phyloP scores from a whole-genome alignment of 1,140 invertebrate genomes.

The Amphibalanus amphitrite region DNA sequence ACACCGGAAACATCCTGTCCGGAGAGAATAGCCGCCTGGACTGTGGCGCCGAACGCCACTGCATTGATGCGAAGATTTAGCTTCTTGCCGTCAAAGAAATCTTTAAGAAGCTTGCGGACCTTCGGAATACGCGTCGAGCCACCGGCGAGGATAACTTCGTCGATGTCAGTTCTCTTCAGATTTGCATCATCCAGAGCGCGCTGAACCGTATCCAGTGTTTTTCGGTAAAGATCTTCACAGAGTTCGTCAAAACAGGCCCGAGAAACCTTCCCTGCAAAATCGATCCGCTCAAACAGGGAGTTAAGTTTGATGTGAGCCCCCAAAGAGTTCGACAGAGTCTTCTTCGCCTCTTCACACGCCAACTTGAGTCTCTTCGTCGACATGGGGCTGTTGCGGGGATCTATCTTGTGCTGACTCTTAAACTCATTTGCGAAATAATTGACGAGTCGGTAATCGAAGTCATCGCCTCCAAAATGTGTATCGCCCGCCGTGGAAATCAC shows the following conservation, averaged over 20 bases:
- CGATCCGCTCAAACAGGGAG: conserved; percentile 16
- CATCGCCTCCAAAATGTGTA: conserved; percentile 32
- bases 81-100: conserved; percentile 57
- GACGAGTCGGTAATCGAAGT: conserved; percentile 27
- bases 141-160: conserved; percentile 26
- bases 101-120: conserved; percentile 22
- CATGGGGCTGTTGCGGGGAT: conserved; percentile 17
- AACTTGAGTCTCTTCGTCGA: conserved; percentile 20
- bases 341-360: conserved; percentile 22
- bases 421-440: conserved; percentile 21
- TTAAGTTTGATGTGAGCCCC: conserved; percentile 14
- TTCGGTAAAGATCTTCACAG: conserved; percentile 21
- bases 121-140: conserved; percentile 27
- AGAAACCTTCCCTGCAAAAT: conserved; percentile 18
- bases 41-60: conserved; percentile 74
- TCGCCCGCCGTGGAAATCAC: conserved; percentile 33
- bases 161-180: conserved; percentile 34
- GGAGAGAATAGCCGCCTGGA: conserved; percentile 39
- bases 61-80: conserved; percentile 41
- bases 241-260: conserved; percentile 24
- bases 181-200: conserved; percentile 55
- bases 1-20: conserved; percentile 24
- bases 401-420: conserved; percentile 19
- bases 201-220: conserved; percentile 32
- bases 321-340: conserved; percentile 21